Conservation (phyloP, 2,888 invertebrate species). For the Punctoribates punctum region DNA sequence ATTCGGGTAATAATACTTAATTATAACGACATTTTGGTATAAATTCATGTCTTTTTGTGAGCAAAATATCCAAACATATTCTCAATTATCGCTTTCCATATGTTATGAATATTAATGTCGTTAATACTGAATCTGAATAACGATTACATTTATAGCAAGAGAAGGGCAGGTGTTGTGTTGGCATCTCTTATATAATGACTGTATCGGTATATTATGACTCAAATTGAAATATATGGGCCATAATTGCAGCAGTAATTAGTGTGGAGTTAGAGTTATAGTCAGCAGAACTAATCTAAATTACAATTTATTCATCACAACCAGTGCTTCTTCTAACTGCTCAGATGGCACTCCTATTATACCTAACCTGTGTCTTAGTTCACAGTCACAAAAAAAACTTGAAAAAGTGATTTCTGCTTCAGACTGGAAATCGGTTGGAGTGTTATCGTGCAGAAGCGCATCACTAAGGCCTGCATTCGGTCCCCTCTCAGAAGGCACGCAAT, state of each 20-base stretch:
- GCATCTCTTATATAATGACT: neutral
- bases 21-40: neutral
- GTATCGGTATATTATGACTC: slow-evolving; percentile 23
- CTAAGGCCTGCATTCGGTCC: neutral
- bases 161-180: slow-evolving; percentile 5
- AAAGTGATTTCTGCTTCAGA: neutral
- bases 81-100: slow-evolving; percentile 17
- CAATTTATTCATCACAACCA: slow-evolving; percentile 11
- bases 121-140: slow-evolving; percentile 17
- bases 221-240: slow-evolving; percentile 26
- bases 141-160: neutral
- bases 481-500: neutral
- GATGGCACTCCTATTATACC: neutral
- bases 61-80: neutral
- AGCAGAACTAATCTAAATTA: slow-evolving; percentile 5
- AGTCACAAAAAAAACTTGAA: neutral
- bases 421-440: neutral
- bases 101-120: neutral
- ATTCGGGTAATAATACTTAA: neutral
- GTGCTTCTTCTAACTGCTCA: neutral
- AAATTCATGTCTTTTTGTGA: neutral
- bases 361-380: too few species aligned
- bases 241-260: slow-evolving; percentile 21
- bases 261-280: neutral
- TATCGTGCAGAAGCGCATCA: neutral